Evolutionary conservation across 1,140 invertebrate genomes (phyloP).

Genomic region (Belonocnema kinseyi): DNA sequence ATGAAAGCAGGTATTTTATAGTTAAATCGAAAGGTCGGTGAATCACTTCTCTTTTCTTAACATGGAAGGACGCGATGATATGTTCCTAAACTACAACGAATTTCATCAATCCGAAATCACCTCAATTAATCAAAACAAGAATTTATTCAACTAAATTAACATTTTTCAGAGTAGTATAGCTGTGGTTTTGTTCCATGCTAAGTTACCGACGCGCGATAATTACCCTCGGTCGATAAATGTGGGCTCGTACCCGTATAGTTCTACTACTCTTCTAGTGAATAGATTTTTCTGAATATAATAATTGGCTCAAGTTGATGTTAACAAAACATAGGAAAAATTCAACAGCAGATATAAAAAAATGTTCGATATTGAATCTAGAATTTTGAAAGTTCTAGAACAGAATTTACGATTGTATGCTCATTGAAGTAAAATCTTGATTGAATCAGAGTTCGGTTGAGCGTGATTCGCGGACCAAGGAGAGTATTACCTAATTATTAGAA

Average conservation of each 20-base stretch:
- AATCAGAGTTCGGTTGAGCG: slow-evolving; percentile 35
- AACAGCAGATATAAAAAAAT: neutral
- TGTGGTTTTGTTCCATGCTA: too few relatives aligned
- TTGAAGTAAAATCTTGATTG: slow-evolving; percentile 33
- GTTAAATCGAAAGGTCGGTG: neutral
- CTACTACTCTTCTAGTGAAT: too few relatives aligned
- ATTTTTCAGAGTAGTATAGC: too few relatives aligned
- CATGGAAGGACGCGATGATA: slow-evolving; percentile 68
- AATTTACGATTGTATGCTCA: slow-evolving; percentile 4
- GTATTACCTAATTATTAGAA: slow-evolving; percentile 56
- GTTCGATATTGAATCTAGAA: slow-evolving; percentile 20
- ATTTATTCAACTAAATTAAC: slow-evolving; percentile 31
- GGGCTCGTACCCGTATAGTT: too few relatives aligned
- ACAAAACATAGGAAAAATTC: neutral
- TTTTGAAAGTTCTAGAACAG: slow-evolving; percentile 8
- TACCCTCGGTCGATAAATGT: too few relatives aligned
- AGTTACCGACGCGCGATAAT: too few relatives aligned
- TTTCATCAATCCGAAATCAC: slow-evolving; percentile 11
- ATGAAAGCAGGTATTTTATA: slow-evolving; percentile 35
- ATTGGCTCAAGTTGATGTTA: too few relatives aligned
- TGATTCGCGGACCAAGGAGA: slow-evolving; percentile 46
- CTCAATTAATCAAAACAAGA: neutral
- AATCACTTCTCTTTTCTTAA: slow-evolving; percentile 35
- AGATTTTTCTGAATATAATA: too few relatives aligned
- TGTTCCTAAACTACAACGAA: slow-evolving; percentile 62